Conservation (phyloP, 2,113 vertebrate species). For the Chamaetylas fuelleborni region DNA sequence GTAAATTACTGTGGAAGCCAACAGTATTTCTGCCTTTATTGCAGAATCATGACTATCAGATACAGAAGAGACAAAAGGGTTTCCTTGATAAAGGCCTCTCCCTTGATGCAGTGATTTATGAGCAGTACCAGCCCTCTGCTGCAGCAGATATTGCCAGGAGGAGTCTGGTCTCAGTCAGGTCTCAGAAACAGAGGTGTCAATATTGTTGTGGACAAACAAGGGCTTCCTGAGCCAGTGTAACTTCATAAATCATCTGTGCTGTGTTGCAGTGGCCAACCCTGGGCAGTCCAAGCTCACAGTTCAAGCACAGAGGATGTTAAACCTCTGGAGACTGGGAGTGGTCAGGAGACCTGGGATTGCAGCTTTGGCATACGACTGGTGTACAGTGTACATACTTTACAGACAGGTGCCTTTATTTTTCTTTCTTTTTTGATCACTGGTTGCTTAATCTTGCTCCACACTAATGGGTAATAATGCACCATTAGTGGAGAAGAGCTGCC, state of each 20-base stretch:
- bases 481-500: background rate
- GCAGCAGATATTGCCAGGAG: slow-evolving; percentile 12
- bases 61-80: background rate
- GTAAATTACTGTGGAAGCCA: slow-evolving; percentile 17
- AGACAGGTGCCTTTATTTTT: background rate
- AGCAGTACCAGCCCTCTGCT: slow-evolving; percentile 8
- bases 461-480: background rate
- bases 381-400: background rate
- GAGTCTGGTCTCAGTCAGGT: background rate
- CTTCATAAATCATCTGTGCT: slow-evolving; percentile 37
- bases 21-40: slow-evolving; percentile 26
- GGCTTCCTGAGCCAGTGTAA: slow-evolving; percentile 19
- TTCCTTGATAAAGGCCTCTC: background rate
- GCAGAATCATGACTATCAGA: background rate
- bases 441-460: background rate
- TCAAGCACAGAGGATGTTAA: background rate
- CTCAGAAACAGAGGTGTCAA: slow-evolving; percentile 29
- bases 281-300: rapidly evolving
- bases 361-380: rapidly evolving
- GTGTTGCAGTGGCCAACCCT: background rate
- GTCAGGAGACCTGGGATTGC: background rate
- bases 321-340: background rate
- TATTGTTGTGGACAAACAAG: background rate
- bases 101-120: slow-evolving; percentile 24
- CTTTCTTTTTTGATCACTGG: background rate